Base-by-base conservation (phyloP, 2,888 invertebrate genomes). In the Trypoxylon attenuatum region DNA sequence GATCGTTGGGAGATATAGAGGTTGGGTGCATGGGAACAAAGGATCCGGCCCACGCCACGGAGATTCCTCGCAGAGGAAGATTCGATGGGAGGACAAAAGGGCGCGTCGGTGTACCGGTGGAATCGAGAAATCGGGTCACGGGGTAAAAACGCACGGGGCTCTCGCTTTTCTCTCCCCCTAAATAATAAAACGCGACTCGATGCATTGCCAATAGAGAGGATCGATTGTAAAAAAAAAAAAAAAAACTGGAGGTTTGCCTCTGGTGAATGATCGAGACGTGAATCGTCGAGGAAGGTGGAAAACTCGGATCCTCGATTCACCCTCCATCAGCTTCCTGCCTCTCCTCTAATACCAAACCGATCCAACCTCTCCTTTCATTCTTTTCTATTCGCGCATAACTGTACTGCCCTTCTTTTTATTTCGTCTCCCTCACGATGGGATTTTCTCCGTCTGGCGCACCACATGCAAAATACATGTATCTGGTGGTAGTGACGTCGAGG, bases 121-220 rank as follows among this genome's bases (percentile, higher is more conserved):
- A 57, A 55, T 63, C 56, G 43, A 21, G 56, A 67, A 67, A 83
- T 80, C 74, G 76, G 83, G 83, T 83, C 83, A 82, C 73, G 78
- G 82, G 79, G 78, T 82, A 81, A 80, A 75, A 76, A 55, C 23
- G 67, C 57, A 56, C 69, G 19, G n/a, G n/a, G n/a, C n/a, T n/a
- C n/a, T n/a, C n/a, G n/a, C n/a, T n/a, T n/a, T n/a, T n/a, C n/a
- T n/a, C n/a, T n/a, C n/a, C n/a, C n/a, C n/a, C n/a, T n/a, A n/a
- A n/a, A n/a, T n/a, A n/a, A n/a, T n/a, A n/a, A n/a, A n/a, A n/a
- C n/a, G n/a, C n/a, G n/a, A n/a, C n/a, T n/a, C n/a, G n/a, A n/a
- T n/a, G n/a, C n/a, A n/a, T n/a, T n/a, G n/a, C n/a, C n/a, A n/a
- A n/a, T n/a, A n/a, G 5, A 27, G 27, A 6, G 25, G 22, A 15